Evolutionary conservation across 2,888 invertebrate species (phyloP).

Genomic region (Cryptocheilus praepositus): DNA sequence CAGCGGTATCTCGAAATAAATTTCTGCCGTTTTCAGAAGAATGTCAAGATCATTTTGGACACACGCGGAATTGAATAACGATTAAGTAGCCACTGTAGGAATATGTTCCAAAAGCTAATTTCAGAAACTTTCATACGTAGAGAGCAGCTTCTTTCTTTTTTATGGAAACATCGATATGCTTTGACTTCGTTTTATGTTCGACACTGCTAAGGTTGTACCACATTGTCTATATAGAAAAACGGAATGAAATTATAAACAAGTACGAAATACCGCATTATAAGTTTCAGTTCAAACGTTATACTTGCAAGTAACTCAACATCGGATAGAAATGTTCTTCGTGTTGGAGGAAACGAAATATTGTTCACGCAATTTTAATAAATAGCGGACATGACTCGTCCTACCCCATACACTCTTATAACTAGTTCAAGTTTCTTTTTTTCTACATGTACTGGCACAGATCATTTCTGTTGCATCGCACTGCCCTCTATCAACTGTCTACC

Average conservation of each 20-base stretch:
- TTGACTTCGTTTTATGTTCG: too few species aligned
- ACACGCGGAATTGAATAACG: too few species aligned
- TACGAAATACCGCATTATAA: constrained; percentile 27
- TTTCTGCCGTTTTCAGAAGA: neutral
- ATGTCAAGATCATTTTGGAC: too few species aligned
- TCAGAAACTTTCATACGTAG: too few species aligned
- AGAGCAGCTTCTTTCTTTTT: too few species aligned
- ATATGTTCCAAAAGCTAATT: too few species aligned
- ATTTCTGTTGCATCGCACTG: constrained; percentile 43
- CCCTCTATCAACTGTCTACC: constrained; percentile 21
- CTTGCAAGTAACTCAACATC: constrained; percentile 29
- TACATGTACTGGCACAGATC: constrained; percentile 57
- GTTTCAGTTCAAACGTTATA: constrained; percentile 45
- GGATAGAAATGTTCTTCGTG: constrained; percentile 10
- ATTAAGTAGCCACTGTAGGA: too few species aligned
- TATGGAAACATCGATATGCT: too few species aligned
- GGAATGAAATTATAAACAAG: neutral
- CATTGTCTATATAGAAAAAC: constrained; percentile 1
- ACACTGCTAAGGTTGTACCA: constrained; percentile 1
- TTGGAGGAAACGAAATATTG: constrained; percentile 30
- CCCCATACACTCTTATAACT: constrained; percentile 52
- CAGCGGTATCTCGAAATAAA: neutral
- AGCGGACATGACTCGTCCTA: constrained; percentile 53
- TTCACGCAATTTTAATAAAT: constrained; percentile 66
- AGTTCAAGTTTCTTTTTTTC: constrained; percentile 47